Evolutionary conservation across 2,113 vertebrate genomes (phyloP).

Genomic region (Drymodes brunneopygia): DNA sequence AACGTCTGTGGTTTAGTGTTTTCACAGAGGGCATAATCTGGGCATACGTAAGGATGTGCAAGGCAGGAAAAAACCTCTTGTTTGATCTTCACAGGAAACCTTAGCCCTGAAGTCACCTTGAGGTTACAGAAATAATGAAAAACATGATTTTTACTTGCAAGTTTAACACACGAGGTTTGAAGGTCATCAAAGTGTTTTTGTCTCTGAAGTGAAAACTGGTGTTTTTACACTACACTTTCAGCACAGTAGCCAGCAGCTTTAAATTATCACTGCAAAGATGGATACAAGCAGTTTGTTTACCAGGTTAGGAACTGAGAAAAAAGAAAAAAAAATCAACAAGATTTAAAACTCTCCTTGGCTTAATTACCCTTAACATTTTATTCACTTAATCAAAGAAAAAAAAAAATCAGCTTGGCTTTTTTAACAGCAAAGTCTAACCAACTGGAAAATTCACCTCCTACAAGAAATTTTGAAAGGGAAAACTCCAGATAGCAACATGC

Average conservation of each 20-base stretch:
- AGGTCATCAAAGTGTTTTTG: conserved; percentile 46
- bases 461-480: conserved; percentile 38
- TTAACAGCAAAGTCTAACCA: conserved; percentile 64
- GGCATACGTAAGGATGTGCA: not conserved
- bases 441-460: conserved; percentile 67
- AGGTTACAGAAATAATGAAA: conserved; percentile 47
- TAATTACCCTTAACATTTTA: conserved; percentile 60
- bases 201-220: conserved; percentile 30
- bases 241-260: not conserved
- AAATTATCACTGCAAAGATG: not conserved
- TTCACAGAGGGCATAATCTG: conserved; percentile 14
- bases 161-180: conserved; percentile 25
- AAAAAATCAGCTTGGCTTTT: conserved; percentile 50
- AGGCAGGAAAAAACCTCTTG: not conserved
- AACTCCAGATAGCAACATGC: conserved; percentile 4
- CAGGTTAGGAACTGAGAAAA: not conserved
- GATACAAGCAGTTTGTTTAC: conserved; percentile 33
- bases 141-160: conserved; percentile 20
- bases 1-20: not conserved
- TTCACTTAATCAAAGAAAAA: conserved; percentile 42
- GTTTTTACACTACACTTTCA: conserved; percentile 16
- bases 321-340: not conserved
- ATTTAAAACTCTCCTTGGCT: conserved; percentile 33
- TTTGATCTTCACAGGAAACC: conserved; percentile 40
- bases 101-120: conserved; percentile 28